Evolutionary conservation across 2,888 invertebrate genomes (phyloP), one percentile per base, ranked within the genome.

Genomic region (Fragum whitleyi): DNA sequence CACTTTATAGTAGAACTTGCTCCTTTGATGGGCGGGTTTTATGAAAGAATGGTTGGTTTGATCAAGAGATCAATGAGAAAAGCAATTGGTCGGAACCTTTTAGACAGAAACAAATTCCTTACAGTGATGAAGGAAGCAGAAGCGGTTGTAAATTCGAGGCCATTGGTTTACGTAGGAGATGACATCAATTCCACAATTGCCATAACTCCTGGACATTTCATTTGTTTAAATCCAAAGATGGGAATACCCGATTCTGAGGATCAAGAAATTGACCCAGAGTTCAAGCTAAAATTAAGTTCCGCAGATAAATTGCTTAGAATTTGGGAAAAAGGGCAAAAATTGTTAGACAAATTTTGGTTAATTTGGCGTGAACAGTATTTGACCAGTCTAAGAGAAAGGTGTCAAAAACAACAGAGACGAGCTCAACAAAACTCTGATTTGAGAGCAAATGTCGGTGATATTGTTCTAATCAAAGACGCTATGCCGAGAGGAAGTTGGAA

Each of bases 311-410:
- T 59, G 23, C 59, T 71, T 6, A 36, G 55, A 32, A 28, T 59
- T 42, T 71, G 71, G 71, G 36, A 71, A 21, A 71, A 71, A 28
- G 71, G 71, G 2, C 59, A 71, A 57, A 57, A 7, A 23, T 21
- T 71, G 2, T 59, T 71, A 14, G 29, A 71, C 39, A 36, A 23
- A 29, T 70, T 70, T 55, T 70, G 70, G 70, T 19, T 16, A 29
- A 53, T 70, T 19, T 57, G 70, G 70, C 28, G 57, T 2, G 36
- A 57, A 28, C 55, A 70, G 21, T 70, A 70, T 55, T 32, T 55
- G 6, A 19, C 51, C 9, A 70, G 28, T 28, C n/a, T 53, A 32
- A 28, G 55, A n/a, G 57, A 70, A n/a, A 55, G 70, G 29, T 14
- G 2, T 5, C 70, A 70, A 32, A 47, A n/a, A 16, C n/a, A 26